Evolutionary conservation across 2,797 vertebrate species (phyloP), one percentile per base, ranked within the genome.

Genomic region (Acanthurus leucopareius): DNA sequence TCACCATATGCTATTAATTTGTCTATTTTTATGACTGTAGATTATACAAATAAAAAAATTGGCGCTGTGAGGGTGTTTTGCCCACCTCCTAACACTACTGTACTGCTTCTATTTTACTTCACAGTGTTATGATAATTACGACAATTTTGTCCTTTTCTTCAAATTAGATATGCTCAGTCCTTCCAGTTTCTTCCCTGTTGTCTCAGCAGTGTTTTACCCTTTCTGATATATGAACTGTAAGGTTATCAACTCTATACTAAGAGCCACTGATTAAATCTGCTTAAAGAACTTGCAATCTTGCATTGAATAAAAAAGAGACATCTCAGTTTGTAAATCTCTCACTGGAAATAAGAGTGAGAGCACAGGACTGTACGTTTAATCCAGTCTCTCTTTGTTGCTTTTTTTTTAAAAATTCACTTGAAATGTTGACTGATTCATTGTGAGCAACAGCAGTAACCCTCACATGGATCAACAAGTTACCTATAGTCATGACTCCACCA

Each of bases 191-290:
- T 4, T 40, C 0, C 32, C 44, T 42, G 22, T 47, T 48, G 28
- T 70, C 40, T 57, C 15, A 38, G 5, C 67, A n/a, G 6, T 16
- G 0, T 25, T 32, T 10, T 48, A 69, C 10, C 45, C 57, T 68
- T 49, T 67, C 15, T 56, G 11, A 66, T 71, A 42, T 38, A n/a
- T 25, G 22, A 14, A 42, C 35, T 32, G 5, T 2, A 42, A 48
- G 25, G 15, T 8, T 44, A 15, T 20, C 10, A 3, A 19, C 2
- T 8, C 40, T 8, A 4, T n/a, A 20, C 3, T 4, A 14, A 2
- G 13, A 63, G 44, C 35, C 44, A 44, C 32, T 49, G 40, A 56
- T 70, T 76, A 19, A 14, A 62, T 51, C 35, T 52, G n/a, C 45
- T 59, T 9, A 3, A 57, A 57, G 22, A 73, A 79, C 38, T n/a